Conservation (phyloP, 2,888 invertebrate genomes). For the Eudemis profundana region DNA sequence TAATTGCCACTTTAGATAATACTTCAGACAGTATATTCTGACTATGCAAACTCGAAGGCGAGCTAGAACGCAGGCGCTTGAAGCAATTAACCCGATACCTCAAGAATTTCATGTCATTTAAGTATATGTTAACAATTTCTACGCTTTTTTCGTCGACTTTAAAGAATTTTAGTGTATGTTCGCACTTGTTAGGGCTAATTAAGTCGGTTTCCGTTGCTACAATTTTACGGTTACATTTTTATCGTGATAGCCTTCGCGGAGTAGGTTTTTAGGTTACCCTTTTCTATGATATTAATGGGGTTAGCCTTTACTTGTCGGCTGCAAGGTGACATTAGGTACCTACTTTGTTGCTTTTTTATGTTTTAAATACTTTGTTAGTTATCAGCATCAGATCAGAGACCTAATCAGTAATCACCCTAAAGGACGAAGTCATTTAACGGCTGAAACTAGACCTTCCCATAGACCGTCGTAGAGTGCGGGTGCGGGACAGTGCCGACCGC, state of each 20-base stretch:
- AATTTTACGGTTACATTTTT: slow-evolving; percentile 14
- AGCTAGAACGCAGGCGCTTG: too few relatives aligned
- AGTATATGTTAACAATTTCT: slow-evolving; percentile 11
- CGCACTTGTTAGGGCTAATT: slow-evolving; percentile 1
- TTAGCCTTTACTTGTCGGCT: neutral
- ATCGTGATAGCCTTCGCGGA: slow-evolving; percentile 17
- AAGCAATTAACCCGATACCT: neutral
- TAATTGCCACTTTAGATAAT: neutral
- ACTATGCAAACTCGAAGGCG: too few relatives aligned
- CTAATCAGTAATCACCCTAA: too few relatives aligned
- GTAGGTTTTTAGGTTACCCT: slow-evolving; percentile 25
- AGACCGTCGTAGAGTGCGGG: too few relatives aligned
- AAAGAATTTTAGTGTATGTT: slow-evolving; percentile 11
- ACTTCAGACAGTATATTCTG: too few relatives aligned
- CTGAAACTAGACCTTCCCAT: too few relatives aligned
- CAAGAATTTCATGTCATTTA: slow-evolving; percentile 22
- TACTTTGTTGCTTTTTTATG: too few relatives aligned
- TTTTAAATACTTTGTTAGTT: too few relatives aligned
- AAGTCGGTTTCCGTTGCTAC: slow-evolving; percentile 2
- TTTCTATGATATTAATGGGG: slow-evolving; percentile 14
- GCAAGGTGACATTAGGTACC: neutral
- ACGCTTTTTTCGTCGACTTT: slow-evolving; percentile 16
- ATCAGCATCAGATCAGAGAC: too few relatives aligned
- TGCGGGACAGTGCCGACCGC: too few relatives aligned
- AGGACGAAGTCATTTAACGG: too few relatives aligned